Base-by-base conservation (phyloP, 64 coral and sea anemone genomes). In the Montipora sp. region DNA sequence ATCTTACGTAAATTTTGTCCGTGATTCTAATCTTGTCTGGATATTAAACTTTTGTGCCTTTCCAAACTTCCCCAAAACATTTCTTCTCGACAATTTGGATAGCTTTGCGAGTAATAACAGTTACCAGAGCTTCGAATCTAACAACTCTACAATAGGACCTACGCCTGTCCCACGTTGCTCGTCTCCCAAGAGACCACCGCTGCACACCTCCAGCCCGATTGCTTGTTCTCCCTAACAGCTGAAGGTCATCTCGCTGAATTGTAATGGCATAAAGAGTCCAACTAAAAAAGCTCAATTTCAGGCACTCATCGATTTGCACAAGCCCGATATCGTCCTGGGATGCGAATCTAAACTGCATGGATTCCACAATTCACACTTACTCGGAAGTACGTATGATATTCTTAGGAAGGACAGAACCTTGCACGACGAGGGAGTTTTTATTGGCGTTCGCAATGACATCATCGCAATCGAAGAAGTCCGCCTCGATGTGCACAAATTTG, bases 231-330 rank as follows among this genome's bases (percentile, higher is more conserved):
- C 77, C 47, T 4, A 58, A 46, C 58, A 46, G 80, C 7, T 63
- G n/a, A 83, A 83, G 80, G 47, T 61, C 58, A 46, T 83, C 14
- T 83, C 80, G 49, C 80, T 87, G 18, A 87, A 87, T 49, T 84
- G 90, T 60, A 84, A 84, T 69, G 79, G 80, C 10, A 47, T 92
- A 18, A 84, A 84, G 81, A 92, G 90, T 19, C n/a, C n/a, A 15
- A 70, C 66, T 74, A 92, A 84, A 79, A 92, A 92, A 92, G 48
- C 90, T 27, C 79, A 92, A 13, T 91, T 92, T 78, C 90, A 92
- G 15, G 47, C 90, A 59, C 51, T 92, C 79, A 20, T 84, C 9
- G 90, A 82, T 16, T 69, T 84, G 68, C 68, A 84, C 73, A 22
- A 92, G 48, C 88, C 36, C 27, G 77, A 80, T 48, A 80, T 90